Conservation (phyloP, 2,113 vertebrate species). For the Mohoua ochrocephala region DNA sequence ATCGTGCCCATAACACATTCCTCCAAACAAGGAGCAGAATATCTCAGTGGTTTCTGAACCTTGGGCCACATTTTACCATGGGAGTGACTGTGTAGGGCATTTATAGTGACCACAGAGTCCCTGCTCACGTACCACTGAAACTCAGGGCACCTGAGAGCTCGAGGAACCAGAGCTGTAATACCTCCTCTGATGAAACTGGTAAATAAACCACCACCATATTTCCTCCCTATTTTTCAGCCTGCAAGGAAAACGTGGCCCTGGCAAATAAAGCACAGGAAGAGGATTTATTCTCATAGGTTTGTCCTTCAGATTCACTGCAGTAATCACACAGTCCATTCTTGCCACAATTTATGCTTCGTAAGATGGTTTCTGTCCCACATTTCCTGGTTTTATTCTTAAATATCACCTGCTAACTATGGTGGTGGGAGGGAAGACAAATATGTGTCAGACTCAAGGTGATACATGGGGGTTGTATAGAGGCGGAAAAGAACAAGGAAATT, state of each 20-base stretch:
- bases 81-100: neutral
- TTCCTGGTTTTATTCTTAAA: neutral
- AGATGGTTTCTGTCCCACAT: neutral
- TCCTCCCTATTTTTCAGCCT: neutral
- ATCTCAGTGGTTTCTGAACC: neutral
- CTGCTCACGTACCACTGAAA: neutral
- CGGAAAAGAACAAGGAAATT: neutral
- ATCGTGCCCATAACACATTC: neutral
- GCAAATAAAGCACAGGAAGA: neutral
- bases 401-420: neutral
- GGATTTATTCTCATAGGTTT: neutral
- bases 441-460: neutral
- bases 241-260: neutral
- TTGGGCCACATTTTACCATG: neutral
- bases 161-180: neutral
- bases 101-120: neutral
- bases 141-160: neutral
- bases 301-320: neutral
- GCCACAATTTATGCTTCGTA: neutral
- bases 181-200: neutral
- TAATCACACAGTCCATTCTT: neutral
- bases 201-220: neutral
- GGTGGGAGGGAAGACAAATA: neutral
- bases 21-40: neutral
- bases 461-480: neutral